Percentiles rank a stretch among this genome's conserved stretches.
phyloP scores from a whole-genome alignment of 2,113 vertebrate genomes.

The Epinephelus fuscoguttatus region DNA sequence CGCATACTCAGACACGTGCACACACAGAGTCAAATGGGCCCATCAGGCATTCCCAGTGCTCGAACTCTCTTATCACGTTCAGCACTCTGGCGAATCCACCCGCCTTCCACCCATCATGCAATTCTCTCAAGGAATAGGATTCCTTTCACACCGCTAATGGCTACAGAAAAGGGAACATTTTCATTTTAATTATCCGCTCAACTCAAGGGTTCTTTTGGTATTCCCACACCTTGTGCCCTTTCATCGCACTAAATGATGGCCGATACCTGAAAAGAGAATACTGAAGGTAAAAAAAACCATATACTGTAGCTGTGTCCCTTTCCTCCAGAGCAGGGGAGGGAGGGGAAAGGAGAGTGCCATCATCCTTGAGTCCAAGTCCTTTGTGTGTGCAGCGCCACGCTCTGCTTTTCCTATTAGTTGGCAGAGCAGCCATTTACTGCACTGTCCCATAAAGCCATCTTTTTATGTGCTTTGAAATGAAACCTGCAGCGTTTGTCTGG shows the following conservation, averaged over 20 bases:
- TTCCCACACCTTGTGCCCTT: constrained; percentile 71
- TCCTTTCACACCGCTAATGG: constrained; percentile 83
- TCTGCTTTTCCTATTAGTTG: constrained; percentile 77
- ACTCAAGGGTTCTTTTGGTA: constrained; percentile 76
- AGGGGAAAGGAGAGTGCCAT: constrained; percentile 25
- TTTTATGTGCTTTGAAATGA: constrained; percentile 85
- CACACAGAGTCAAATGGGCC: constrained; percentile 46
- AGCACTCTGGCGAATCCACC: constrained; percentile 54
- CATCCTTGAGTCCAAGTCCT: constrained; percentile 58
- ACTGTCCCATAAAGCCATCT: constrained; percentile 67
- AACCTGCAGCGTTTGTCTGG: constrained; percentile 76
- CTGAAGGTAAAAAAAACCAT: constrained; percentile 28
- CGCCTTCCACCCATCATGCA: constrained; percentile 68
- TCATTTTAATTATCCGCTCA: constrained; percentile 84
- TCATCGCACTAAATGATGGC: constrained; percentile 72
- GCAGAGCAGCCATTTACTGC: constrained; percentile 73
- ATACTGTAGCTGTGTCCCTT: constrained; percentile 8
- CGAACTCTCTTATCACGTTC: constrained; percentile 73
- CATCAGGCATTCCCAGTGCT: constrained; percentile 52
- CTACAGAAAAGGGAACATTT: constrained; percentile 83
- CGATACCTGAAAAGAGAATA: constrained; percentile 61
- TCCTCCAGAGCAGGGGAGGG: constrained; percentile 34
- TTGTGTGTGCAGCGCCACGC: constrained; percentile 51
- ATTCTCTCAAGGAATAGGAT: constrained; percentile 80
- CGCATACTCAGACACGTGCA: not conserved